Conservation (phyloP, 2,888 invertebrate genomes). For the Timema podura region DNA sequence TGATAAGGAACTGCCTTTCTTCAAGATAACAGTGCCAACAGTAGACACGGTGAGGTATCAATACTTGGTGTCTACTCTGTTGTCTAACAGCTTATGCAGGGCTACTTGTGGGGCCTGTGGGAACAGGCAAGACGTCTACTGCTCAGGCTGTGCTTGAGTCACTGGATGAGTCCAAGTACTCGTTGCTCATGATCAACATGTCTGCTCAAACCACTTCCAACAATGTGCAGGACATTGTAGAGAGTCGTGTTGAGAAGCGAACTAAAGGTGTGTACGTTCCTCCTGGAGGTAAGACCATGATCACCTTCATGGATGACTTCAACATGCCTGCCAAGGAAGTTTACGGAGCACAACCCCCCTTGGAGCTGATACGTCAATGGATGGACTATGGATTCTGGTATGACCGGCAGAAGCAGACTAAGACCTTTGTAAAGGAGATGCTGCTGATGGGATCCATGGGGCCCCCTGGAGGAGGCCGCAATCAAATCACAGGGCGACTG, state of each 20-base stretch:
- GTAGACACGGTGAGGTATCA: conserved; percentile 84
- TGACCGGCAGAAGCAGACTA: conserved; percentile 70
- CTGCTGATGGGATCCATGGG: conserved; percentile 78
- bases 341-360: conserved; percentile 84
- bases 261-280: conserved; percentile 82
- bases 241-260: conserved; percentile 80
- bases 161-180: conserved; percentile 56
- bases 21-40: conserved; percentile 80
- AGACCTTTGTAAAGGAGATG: conserved; percentile 72
- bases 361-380: conserved; percentile 81
- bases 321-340: conserved; percentile 89
- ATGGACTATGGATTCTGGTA: conserved; percentile 90
- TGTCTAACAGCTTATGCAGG: conserved; percentile 65
- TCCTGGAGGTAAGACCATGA: conserved; percentile 74
- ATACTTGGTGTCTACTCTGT: conserved; percentile 62
- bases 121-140: conserved; percentile 81
- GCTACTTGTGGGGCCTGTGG: conserved; percentile 76
- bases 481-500: conserved; percentile 71
- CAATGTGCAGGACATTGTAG: conserved; percentile 80
- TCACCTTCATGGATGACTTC: conserved; percentile 86
- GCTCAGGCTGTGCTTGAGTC: conserved; percentile 62
- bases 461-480: conserved; percentile 82
- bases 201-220: conserved; percentile 83
- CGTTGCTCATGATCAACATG: conserved; percentile 75
- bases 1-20: conserved; percentile 57